Evolutionary conservation across 2,888 invertebrate genomes (phyloP).

Genomic region (Orthosia gothica): DNA sequence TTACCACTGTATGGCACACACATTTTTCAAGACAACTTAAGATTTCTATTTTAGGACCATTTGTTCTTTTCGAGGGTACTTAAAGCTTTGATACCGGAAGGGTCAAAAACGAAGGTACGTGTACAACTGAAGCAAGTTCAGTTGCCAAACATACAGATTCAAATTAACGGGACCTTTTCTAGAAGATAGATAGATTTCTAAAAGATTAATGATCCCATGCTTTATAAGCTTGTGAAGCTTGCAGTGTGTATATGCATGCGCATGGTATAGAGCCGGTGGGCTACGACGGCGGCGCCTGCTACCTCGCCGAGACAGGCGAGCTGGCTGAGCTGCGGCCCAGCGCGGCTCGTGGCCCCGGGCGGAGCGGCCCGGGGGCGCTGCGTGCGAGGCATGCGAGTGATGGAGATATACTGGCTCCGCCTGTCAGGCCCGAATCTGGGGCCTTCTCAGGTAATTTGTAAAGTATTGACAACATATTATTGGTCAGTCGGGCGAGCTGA

Average conservation of each 20-base stretch:
- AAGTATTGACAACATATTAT: background rate
- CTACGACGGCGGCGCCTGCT: conserved; percentile 82
- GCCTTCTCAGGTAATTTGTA: conserved; percentile 84
- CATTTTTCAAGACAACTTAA: too few species aligned
- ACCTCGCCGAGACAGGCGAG: conserved; percentile 73
- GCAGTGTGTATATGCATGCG: conserved; percentile 45
- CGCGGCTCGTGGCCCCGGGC: conserved; percentile 32
- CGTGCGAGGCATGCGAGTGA: conserved; percentile 85
- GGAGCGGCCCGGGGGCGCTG: conserved; percentile 38
- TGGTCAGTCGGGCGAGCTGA: conserved; percentile 45
- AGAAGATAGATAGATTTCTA: too few species aligned
- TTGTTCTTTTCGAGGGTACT: too few species aligned
- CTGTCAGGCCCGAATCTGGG: conserved; percentile 84
- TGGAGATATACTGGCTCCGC: conserved; percentile 86
- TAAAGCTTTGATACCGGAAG: too few species aligned
- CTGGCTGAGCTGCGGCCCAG: conserved; percentile 54
- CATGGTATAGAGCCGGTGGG: conserved; percentile 80
- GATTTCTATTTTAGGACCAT: too few species aligned
- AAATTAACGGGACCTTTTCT: too few species aligned
- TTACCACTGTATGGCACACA: too few species aligned
- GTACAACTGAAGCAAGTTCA: too few species aligned
- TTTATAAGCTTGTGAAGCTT: conserved; percentile 47
- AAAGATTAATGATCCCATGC: background rate
- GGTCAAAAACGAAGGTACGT: too few species aligned
- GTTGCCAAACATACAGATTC: too few species aligned